Percentiles rank a stretch among this genome's conserved stretches.
These are phyloP conservation scores for Leptatherina wallacei DNA, from an alignment of 2,797 vertebrate species.

Conservation along the genomic window DNA sequence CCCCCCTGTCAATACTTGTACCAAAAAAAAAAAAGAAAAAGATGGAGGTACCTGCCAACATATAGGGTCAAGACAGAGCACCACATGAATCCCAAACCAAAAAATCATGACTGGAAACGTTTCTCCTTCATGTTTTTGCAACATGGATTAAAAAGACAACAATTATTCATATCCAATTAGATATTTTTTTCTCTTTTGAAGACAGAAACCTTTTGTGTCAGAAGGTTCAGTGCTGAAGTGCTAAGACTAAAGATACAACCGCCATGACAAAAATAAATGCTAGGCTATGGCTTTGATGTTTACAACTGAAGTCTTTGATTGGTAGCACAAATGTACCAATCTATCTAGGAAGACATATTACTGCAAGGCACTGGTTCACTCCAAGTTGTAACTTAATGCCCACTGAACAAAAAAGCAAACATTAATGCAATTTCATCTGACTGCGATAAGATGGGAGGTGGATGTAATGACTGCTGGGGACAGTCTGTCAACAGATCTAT, in stretches of 20 bases:
- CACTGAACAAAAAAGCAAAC: constrained; percentile 62
- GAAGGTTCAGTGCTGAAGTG: constrained; percentile 45
- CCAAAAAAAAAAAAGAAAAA: constrained; percentile 42
- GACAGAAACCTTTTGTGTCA: constrained; percentile 49
- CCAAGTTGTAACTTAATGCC: constrained; percentile 58
- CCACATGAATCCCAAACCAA: constrained; percentile 45
- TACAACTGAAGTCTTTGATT: constrained; percentile 60
- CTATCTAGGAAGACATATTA: constrained; percentile 66
- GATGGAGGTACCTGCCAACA: constrained; percentile 66
- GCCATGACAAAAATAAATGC: constrained; percentile 71
- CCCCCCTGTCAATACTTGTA: constrained; percentile 69
- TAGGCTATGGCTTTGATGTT: constrained; percentile 66
- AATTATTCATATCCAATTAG: constrained; percentile 41
- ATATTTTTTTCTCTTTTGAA: constrained; percentile 41
- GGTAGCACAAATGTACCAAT: constrained; percentile 58
- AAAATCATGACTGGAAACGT: background rate
- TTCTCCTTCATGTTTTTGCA: constrained; percentile 13
- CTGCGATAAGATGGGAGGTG: constrained; percentile 64
- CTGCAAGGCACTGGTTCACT: constrained; percentile 28
- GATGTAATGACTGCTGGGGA: constrained; percentile 62
- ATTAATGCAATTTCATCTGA: constrained; percentile 57
- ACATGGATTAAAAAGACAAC: constrained; percentile 16
- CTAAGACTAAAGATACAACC: constrained; percentile 68
- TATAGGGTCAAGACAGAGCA: constrained; percentile 48
- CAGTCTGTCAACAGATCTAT: constrained; percentile 80